A percentile compares a stretch with the other conserved stretches of the same genome.
phyloP scores from a whole-genome alignment of 2,113 vertebrate genomes.

The Nannospalax galili region DNA sequence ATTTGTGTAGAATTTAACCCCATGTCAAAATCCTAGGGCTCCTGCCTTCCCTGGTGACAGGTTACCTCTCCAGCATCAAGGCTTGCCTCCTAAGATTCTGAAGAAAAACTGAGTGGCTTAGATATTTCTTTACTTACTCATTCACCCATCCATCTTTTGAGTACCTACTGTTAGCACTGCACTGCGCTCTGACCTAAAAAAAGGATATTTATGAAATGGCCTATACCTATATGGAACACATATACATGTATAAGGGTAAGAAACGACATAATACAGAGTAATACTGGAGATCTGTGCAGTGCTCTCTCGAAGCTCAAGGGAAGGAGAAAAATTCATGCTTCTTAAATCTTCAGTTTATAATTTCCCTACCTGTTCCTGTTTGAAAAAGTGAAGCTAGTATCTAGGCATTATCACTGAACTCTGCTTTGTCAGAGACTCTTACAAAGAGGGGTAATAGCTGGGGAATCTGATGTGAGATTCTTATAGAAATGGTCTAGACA shows the following conservation, averaged over 20 bases:
- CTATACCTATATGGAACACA: background rate
- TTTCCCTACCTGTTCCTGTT: background rate
- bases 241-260: background rate
- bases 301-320: background rate
- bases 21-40: slow-evolving; percentile 26
- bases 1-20: slow-evolving; percentile 64
- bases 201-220: background rate
- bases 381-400: background rate
- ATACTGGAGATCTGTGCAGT: too few species aligned
- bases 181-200: background rate
- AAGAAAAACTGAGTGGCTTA: background rate
- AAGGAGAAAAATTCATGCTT: background rate
- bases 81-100: background rate
- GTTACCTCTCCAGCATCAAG: background rate
- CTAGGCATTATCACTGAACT: background rate
- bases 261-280: background rate
- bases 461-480: background rate
- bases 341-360: background rate
- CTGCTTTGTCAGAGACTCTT: background rate
- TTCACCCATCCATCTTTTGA: background rate
- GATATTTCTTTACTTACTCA: background rate
- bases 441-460: background rate
- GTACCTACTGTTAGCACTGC: background rate
- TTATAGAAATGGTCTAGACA: background rate
- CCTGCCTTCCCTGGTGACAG: background rate